Evolutionary conservation across 2,113 vertebrate species (phyloP).

Genomic region (Sapayoa aenigma): DNA sequence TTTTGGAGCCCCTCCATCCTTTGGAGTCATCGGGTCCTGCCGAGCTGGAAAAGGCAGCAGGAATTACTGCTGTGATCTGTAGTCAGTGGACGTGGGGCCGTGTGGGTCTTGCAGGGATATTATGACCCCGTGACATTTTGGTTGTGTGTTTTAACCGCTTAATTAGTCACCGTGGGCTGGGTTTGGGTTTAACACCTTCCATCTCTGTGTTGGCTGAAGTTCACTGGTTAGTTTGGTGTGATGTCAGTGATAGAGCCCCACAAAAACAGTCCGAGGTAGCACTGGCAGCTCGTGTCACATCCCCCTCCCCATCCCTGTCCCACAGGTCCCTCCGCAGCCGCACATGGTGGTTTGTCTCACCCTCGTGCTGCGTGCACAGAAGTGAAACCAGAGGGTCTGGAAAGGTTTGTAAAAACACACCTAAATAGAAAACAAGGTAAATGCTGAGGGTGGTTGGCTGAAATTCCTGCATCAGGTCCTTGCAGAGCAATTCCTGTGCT

Average conservation of each 20-base stretch:
- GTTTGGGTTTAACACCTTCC: not conserved
- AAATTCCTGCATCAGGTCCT: not conserved
- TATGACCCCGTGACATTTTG: not conserved
- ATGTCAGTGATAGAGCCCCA: not conserved
- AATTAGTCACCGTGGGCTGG: not conserved
- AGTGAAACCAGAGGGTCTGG: not conserved
- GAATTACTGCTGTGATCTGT: not conserved
- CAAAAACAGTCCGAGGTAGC: not conserved
- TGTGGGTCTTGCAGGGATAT: not conserved
- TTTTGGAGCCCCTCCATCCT: constrained; percentile 8
- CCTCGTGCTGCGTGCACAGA: not conserved
- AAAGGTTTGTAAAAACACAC: not conserved
- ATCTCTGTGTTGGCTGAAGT: not conserved
- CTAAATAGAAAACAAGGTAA: not conserved
- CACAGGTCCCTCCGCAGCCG: rapidly evolving
- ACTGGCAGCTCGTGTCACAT: not conserved
- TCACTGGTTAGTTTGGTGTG: not conserved
- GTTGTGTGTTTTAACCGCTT: not conserved
- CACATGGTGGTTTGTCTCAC: not conserved
- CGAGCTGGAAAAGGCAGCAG: not conserved
- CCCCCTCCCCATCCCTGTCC: not conserved
- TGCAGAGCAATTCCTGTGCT: not conserved
- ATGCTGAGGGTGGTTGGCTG: not conserved
- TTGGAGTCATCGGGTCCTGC: not conserved
- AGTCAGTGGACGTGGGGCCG: rapidly evolving